These are phyloP conservation scores for Pseudorectes ferrugineus DNA, from an alignment of 2,113 vertebrate genomes.

Conservation along the genomic window DNA sequence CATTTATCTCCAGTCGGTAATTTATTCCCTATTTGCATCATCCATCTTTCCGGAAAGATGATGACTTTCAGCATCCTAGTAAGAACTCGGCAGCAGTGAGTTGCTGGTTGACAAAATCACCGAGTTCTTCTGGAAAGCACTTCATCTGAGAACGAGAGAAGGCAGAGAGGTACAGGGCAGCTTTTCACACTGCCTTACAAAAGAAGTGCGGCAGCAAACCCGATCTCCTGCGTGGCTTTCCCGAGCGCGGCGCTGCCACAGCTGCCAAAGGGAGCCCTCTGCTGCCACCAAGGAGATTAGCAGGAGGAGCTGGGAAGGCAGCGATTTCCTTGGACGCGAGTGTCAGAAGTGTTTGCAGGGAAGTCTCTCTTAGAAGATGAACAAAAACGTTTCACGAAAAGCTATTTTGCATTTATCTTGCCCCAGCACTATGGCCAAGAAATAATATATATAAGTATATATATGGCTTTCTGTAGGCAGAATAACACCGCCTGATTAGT, in stretches of 20 bases:
- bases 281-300: not conserved
- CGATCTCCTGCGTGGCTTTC: fast-evolving
- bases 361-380: not conserved
- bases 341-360: not conserved
- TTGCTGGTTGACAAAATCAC: not conserved
- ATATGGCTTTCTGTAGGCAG: not conserved
- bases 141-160: not conserved
- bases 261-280: constrained; percentile 56
- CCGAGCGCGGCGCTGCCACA: not conserved
- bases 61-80: not conserved
- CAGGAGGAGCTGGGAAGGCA: not conserved
- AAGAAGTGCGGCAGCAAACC: not conserved
- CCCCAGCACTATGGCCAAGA: not conserved
- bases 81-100: not conserved
- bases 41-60: not conserved
- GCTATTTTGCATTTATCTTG: not conserved
- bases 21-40: not conserved
- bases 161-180: not conserved
- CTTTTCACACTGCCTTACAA: not conserved
- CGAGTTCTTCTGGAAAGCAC: not conserved
- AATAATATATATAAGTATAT: not conserved
- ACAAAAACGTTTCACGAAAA: not conserved
- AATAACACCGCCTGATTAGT: not conserved
- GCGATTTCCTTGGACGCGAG: not conserved
- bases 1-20: not conserved